These are phyloP conservation scores for Habrosyne pyritoides DNA, from an alignment of 2,888 invertebrate genomes.

Conservation along the genomic window DNA sequence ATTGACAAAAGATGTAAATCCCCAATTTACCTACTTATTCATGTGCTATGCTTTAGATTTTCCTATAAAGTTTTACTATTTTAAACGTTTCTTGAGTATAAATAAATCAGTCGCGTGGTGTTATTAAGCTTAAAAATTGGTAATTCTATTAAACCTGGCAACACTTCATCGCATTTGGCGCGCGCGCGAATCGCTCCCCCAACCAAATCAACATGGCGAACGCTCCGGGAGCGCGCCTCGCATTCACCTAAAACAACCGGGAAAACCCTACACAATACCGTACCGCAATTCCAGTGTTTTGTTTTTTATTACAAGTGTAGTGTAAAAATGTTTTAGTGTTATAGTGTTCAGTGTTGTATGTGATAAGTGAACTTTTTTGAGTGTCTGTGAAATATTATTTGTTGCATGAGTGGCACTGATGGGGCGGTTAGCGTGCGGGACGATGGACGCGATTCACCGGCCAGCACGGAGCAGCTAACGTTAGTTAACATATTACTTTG, in stretches of 20 bases:
- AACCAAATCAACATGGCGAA: constrained; percentile 76
- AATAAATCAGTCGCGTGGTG: constrained; percentile 7
- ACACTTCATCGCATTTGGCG: constrained; percentile 63
- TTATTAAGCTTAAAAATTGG: constrained; percentile 17
- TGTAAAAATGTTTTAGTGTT: constrained; percentile 74
- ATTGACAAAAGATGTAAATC: too few relatives aligned
- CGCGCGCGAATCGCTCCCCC: constrained; percentile 75
- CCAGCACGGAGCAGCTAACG: constrained; percentile 80
- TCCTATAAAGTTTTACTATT: background rate
- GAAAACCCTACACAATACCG: constrained; percentile 42
- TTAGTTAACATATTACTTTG: constrained; percentile 35
- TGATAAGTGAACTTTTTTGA: constrained; percentile 49
- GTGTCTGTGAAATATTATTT: constrained; percentile 64
- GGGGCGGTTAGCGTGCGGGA: constrained; percentile 65
- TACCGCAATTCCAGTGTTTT: constrained; percentile 33
- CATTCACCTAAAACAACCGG: constrained; percentile 54
- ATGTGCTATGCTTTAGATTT: too few relatives aligned
- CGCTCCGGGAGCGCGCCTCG: constrained; percentile 69
- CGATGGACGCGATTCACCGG: constrained; percentile 76
- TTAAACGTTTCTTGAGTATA: background rate
- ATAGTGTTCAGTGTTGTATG: constrained; percentile 53
- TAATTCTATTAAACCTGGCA: constrained; percentile 31
- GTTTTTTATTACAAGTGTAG: constrained; percentile 35
- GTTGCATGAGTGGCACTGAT: constrained; percentile 79
- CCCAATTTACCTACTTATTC: too few relatives aligned